Evolutionary conservation across 2,888 invertebrate genomes (phyloP), one percentile per base, ranked within the genome.

Genomic region (Orthosia incerta): DNA sequence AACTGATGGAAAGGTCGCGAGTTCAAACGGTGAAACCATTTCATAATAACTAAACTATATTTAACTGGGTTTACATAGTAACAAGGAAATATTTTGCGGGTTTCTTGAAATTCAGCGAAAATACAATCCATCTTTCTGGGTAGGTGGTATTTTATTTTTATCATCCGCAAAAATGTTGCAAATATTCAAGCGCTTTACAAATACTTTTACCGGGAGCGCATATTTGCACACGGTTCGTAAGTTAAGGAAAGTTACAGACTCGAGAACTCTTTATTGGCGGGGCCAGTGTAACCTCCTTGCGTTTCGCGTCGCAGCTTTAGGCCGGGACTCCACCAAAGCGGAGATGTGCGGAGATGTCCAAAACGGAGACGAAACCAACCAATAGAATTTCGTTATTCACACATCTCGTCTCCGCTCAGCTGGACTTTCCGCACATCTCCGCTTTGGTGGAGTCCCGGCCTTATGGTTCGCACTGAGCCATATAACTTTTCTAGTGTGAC

Each of bases 401-500:
- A n/a, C n/a, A n/a, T n/a, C n/a, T n/a, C n/a, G n/a, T n/a, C n/a
- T n/a, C n/a, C n/a, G n/a, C n/a, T n/a, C n/a, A n/a, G n/a, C n/a
- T n/a, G n/a, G n/a, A n/a, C n/a, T n/a, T n/a, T n/a, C n/a, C n/a
- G n/a, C n/a, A n/a, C n/a, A n/a, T n/a, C n/a, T n/a, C n/a, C n/a
- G n/a, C n/a, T n/a, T n/a, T n/a, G n/a, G n/a, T n/a, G n/a, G n/a
- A n/a, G n/a, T n/a, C n/a, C n/a, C n/a, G n/a, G n/a, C n/a, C n/a
- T n/a, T 82, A 84, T 62, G 78, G 78, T 61, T 71, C 74, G 60
- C 76, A 79, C 83, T 76, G 71, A 61, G 78, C 63, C 82, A 68
- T 82, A 82, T 80, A 82, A 80, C 79, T 82, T 84, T 82, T 86
- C 80, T 86, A 86, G 78, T 82, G 84, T 86, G 76, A 84, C 82